Evolutionary conservation across 1,140 invertebrate genomes (phyloP).

Genomic region (Drosophila hydei): DNA sequence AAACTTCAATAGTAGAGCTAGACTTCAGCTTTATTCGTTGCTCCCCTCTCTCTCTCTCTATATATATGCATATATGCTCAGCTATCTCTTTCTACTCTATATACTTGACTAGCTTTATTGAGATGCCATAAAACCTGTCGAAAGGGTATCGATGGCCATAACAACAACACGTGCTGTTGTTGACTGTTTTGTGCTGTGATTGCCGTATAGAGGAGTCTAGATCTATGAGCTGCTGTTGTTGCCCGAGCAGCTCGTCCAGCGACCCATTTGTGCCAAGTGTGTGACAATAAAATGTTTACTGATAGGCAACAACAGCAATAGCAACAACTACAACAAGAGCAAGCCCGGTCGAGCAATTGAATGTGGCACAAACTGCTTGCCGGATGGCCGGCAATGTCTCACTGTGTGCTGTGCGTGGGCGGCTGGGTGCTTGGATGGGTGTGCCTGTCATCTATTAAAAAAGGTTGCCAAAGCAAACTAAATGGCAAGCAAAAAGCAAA

Average conservation of each 20-base stretch:
- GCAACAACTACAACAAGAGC: slow-evolving; percentile 17
- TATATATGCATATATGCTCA: no score
- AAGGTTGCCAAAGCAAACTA: slow-evolving; percentile 67
- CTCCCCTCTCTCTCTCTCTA: no score
- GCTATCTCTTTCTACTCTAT: background rate
- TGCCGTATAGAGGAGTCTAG: slow-evolving; percentile 68
- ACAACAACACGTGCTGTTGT: slow-evolving; percentile 69
- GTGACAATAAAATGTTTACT: slow-evolving; percentile 83
- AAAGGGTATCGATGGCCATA: slow-evolving; percentile 38
- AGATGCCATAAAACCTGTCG: slow-evolving; percentile 26
- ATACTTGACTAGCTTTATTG: slow-evolving; percentile 19
- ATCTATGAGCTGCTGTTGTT: slow-evolving; percentile 56
- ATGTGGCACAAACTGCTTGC: slow-evolving; percentile 76
- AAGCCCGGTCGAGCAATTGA: slow-evolving; percentile 67
- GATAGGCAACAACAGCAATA: slow-evolving; percentile 61
- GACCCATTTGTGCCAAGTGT: slow-evolving; percentile 80
- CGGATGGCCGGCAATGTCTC: slow-evolving; percentile 33
- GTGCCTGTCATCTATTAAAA: slow-evolving; percentile 71
- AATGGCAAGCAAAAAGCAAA: slow-evolving; percentile 68
- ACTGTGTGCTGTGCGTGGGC: slow-evolving; percentile 1
- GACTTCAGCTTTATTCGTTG: no score
- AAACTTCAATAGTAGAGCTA: no score
- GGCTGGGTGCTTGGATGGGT: slow-evolving; percentile 14
- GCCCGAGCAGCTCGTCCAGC: slow-evolving; percentile 25
- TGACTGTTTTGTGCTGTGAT: slow-evolving; percentile 77